Evolutionary conservation across 1,140 invertebrate species (phyloP).

Genomic region (Harpegnathos saltator): DNA sequence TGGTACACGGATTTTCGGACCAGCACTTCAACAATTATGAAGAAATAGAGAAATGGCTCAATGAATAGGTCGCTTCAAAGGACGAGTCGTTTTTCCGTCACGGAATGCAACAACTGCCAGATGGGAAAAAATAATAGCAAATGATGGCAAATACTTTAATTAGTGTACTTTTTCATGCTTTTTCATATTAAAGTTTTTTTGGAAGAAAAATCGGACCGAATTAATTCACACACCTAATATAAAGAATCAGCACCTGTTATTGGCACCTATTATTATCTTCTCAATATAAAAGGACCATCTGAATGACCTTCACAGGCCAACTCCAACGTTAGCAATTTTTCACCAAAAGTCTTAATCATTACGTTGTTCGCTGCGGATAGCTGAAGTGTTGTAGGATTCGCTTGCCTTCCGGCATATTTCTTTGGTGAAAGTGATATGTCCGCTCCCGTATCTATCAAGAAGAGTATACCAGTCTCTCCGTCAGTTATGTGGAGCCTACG

Average conservation of each 20-base stretch:
- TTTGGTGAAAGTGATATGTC: background rate
- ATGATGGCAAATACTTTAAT: too few species aligned
- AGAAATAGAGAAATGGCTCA: too few species aligned
- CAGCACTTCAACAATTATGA: too few species aligned
- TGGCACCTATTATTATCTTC: constrained; percentile 75
- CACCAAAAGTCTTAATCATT: constrained; percentile 75
- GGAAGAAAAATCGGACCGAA: too few species aligned
- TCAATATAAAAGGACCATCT: constrained; percentile 78
- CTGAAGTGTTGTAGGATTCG: background rate
- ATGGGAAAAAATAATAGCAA: too few species aligned
- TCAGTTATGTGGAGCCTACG: background rate
- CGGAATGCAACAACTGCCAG: too few species aligned
- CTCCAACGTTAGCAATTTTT: constrained; percentile 71
- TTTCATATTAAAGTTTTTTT: too few species aligned
- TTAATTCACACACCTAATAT: constrained; percentile 62
- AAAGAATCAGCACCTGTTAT: constrained; percentile 82
- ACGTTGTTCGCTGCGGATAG: constrained; percentile 65
- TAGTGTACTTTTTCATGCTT: too few species aligned
- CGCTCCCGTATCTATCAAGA: background rate
- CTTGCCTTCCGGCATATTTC: background rate
- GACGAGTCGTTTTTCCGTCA: too few species aligned
- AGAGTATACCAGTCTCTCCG: background rate
- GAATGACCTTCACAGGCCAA: constrained; percentile 67
- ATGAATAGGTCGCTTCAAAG: too few species aligned
- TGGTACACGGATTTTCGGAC: too few species aligned